Evolutionary conservation across 2,113 vertebrate genomes (phyloP).

Genomic region (Phylloscopus trochilus): DNA sequence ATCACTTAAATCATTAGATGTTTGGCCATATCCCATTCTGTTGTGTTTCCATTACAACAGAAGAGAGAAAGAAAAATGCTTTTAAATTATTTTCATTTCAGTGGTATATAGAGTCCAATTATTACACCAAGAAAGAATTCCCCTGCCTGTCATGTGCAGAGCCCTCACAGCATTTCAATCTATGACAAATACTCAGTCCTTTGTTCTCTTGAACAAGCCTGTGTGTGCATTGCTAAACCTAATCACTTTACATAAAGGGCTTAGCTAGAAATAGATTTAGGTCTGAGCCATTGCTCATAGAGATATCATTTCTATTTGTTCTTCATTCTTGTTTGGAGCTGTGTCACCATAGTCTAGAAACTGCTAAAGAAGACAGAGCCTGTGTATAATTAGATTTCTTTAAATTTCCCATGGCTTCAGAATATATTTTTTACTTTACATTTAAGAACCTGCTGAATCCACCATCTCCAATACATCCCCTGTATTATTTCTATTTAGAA

Average conservation of each 20-base stretch:
- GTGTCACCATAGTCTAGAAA: not conserved
- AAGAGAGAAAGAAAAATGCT: not conserved
- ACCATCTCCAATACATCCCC: not conserved
- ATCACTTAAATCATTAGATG: not conserved
- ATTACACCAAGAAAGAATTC: conserved; percentile 1
- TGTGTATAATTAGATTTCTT: not conserved
- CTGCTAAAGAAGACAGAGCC: not conserved
- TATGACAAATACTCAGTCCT: not conserved
- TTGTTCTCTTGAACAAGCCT: not conserved
- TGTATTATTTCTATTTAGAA: not conserved
- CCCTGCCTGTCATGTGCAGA: not conserved
- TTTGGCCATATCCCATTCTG: not conserved
- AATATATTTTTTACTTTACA: not conserved
- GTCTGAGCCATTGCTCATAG: not conserved
- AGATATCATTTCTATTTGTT: conserved; percentile 14
- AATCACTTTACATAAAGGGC: conserved; percentile 52
- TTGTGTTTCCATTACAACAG: not conserved
- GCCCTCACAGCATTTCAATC: not conserved
- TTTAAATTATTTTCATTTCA: conserved; percentile 30
- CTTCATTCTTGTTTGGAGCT: conserved; percentile 6
- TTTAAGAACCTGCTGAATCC: not conserved
- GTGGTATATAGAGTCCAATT: not conserved
- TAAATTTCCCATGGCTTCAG: not conserved
- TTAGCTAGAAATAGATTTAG: conserved; percentile 57
- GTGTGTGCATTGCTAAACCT: not conserved